Evolutionary conservation across 2,113 vertebrate genomes (phyloP).

Genomic region (Chaetops frenatus): DNA sequence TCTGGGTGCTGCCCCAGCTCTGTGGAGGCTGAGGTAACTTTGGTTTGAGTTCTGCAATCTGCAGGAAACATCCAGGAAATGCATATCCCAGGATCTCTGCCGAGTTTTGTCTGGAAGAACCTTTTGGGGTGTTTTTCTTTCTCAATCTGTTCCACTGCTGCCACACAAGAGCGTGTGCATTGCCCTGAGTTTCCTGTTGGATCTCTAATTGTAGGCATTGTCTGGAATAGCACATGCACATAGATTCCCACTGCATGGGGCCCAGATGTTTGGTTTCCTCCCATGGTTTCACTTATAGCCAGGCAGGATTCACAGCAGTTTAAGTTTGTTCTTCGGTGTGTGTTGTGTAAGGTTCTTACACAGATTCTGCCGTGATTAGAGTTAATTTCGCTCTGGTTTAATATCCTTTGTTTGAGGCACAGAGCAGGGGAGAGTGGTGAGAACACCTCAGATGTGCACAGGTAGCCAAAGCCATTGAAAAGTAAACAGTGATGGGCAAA

Average conservation of each 20-base stretch:
- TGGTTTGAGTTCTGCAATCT: neutral
- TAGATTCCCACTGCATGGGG: neutral
- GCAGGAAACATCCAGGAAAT: neutral
- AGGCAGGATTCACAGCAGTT: neutral
- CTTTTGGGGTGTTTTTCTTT: neutral
- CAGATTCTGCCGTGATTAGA: neutral
- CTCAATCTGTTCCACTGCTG: fast-evolving
- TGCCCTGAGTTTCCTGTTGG: neutral
- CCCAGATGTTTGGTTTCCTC: neutral
- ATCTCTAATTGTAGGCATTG: neutral
- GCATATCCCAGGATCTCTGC: neutral
- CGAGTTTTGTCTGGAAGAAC: neutral
- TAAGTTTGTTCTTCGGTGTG: neutral
- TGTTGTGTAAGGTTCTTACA: neutral
- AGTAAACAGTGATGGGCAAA: neutral
- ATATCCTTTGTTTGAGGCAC: neutral
- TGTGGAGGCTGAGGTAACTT: neutral
- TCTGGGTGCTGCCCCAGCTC: neutral
- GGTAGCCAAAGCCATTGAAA: neutral
- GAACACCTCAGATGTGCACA: neutral
- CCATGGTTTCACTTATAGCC: neutral
- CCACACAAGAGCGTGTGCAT: fast-evolving
- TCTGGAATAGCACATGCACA: fast-evolving
- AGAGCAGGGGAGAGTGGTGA: neutral
- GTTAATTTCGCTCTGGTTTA: neutral